Evolutionary conservation across 2,113 vertebrate species (phyloP).

Genomic region (Poeciliopsis retropinna): DNA sequence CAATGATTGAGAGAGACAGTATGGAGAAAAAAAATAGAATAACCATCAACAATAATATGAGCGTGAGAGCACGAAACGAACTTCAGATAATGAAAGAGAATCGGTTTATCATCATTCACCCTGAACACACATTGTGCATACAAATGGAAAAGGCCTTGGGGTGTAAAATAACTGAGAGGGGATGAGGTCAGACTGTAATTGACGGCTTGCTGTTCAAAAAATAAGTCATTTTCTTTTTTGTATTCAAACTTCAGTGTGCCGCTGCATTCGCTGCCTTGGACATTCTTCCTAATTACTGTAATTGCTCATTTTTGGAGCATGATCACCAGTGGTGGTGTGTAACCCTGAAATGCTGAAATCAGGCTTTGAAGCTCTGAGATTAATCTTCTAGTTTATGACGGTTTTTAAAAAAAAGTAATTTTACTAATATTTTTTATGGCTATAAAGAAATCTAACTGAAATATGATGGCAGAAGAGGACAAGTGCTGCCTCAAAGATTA

Average conservation of each 20-base stretch:
- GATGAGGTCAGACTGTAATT: slow-evolving; percentile 51
- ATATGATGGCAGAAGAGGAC: background rate
- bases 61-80: slow-evolving; percentile 7
- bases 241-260: slow-evolving; percentile 36
- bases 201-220: slow-evolving; percentile 35
- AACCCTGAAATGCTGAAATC: slow-evolving; percentile 46
- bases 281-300: slow-evolving; percentile 51
- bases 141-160: slow-evolving; percentile 15
- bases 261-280: slow-evolving; percentile 15
- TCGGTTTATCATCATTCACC: slow-evolving; percentile 2
- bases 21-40: background rate
- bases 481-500: background rate
- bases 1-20: slow-evolving; percentile 5
- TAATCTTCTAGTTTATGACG: slow-evolving; percentile 27
- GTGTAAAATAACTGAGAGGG: slow-evolving; percentile 33
- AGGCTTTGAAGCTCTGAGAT: slow-evolving; percentile 20
- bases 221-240: slow-evolving; percentile 35
- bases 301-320: slow-evolving; percentile 47
- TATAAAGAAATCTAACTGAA: background rate
- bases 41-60: background rate
- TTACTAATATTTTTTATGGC: background rate
- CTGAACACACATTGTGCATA: slow-evolving; percentile 12
- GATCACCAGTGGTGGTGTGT: slow-evolving; percentile 30
- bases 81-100: slow-evolving; percentile 8
- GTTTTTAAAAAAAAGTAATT: background rate